A percentile compares a stretch with the other conserved stretches of the same genome.
These are phyloP conservation scores for Bos javanicus DNA, from an alignment of 2,113 vertebrate species.

Conservation along the genomic window DNA sequence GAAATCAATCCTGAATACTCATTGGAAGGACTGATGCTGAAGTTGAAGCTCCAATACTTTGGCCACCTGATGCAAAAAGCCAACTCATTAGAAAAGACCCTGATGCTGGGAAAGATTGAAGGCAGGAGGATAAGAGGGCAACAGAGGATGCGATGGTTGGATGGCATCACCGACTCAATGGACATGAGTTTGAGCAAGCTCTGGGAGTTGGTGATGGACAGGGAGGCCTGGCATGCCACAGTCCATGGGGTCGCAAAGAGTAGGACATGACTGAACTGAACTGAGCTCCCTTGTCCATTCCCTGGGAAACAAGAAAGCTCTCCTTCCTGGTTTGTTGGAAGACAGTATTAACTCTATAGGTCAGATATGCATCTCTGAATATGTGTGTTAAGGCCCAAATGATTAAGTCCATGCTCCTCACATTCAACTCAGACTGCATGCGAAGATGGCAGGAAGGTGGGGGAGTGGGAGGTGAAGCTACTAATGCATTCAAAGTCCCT, in stretches of 20 bases:
- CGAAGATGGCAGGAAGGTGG: background rate
- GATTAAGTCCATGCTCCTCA: background rate
- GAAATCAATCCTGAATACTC: background rate
- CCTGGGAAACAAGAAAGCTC: background rate
- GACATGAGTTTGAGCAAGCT: background rate
- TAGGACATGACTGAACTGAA: background rate
- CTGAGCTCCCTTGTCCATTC: background rate
- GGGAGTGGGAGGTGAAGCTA: background rate
- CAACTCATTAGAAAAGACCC: background rate
- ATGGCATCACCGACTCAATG: background rate
- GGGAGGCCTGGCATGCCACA: background rate
- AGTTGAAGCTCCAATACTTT: background rate
- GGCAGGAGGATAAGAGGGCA: background rate
- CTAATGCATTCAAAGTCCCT: background rate
- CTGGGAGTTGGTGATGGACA: background rate
- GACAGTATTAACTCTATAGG: background rate
- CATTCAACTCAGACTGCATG: background rate
- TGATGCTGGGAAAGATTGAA: background rate
- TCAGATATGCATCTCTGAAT: background rate
- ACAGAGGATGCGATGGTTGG: background rate
- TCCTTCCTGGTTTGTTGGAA: background rate
- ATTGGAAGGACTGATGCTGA: background rate
- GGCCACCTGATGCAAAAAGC: background rate
- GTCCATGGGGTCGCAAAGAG: background rate
- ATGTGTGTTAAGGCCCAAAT: background rate